phyloP scores from a whole-genome alignment of 2,888 invertebrate genomes.

The Drosophila paucipuncta region DNA sequence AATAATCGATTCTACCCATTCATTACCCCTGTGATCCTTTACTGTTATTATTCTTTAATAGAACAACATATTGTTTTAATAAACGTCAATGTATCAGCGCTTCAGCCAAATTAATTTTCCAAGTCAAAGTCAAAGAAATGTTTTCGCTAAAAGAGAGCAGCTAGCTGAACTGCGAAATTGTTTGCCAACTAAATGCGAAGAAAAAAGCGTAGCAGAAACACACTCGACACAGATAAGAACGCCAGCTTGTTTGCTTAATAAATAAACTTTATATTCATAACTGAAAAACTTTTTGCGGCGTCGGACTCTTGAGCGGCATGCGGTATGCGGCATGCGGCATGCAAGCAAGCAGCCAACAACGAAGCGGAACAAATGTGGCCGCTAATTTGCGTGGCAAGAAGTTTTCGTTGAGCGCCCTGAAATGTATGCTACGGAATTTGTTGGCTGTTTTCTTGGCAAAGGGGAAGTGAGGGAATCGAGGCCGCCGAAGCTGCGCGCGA shows the following conservation, averaged over 20 bases:
- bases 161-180: conserved; percentile 63
- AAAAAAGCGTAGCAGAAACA: conserved; percentile 32
- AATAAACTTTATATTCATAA: conserved; percentile 80
- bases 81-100: conserved; percentile 7
- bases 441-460: neutral
- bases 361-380: conserved; percentile 73
- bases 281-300: conserved; percentile 73
- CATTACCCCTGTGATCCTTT: neutral
- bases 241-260: conserved; percentile 80
- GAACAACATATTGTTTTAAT: conserved; percentile 15
- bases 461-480: conserved; percentile 12
- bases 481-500: conserved; percentile 57
- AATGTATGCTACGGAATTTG: conserved; percentile 66
- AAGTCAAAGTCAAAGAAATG: conserved; percentile 34
- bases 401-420: conserved; percentile 55
- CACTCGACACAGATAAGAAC: conserved; percentile 69
- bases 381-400: conserved; percentile 75
- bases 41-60: neutral
- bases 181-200: conserved; percentile 55
- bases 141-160: conserved; percentile 28
- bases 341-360: conserved; percentile 12
- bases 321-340: neutral
- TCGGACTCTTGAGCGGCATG: conserved; percentile 33
- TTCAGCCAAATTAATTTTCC: conserved; percentile 52
- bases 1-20: neutral